Conservation (phyloP, 2,113 vertebrate genomes). For the Saiga tatarica region DNA sequence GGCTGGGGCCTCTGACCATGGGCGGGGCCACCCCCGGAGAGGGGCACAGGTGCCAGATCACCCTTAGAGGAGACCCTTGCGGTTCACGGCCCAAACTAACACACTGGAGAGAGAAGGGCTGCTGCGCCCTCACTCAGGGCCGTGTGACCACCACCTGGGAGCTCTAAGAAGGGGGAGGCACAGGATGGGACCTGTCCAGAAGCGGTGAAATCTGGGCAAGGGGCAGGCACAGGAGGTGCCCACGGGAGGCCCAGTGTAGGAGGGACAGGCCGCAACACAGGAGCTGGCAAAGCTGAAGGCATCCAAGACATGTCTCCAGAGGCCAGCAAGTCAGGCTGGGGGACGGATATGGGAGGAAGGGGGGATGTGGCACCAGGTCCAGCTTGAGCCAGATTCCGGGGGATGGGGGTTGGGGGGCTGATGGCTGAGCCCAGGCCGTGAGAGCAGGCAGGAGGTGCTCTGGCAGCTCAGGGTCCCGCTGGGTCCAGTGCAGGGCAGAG, state of each 20-base stretch:
- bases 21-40: rapidly evolving
- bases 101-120: not conserved
- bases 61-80: not conserved
- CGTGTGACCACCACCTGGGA: rapidly evolving
- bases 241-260: not conserved
- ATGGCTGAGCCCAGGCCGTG: rapidly evolving
- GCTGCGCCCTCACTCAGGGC: not conserved
- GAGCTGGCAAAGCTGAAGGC: rapidly evolving
- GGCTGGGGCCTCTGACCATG: not conserved
- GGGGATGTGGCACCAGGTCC: rapidly evolving
- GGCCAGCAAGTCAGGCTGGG: no score
- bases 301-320: rapidly evolving
- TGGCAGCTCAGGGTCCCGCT: no score
- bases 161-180: no score
- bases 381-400: not conserved
- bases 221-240: not conserved
- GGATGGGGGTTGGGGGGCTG: not conserved
- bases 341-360: rapidly evolving
- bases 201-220: not conserved
- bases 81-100: not conserved
- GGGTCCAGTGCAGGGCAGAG: not conserved
- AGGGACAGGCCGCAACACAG: no score
- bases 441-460: not conserved
- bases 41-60: not conserved
- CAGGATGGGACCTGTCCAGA: not conserved